Base-by-base conservation (phyloP, 2,888 invertebrate species). In the Notodonta dromedarius region DNA sequence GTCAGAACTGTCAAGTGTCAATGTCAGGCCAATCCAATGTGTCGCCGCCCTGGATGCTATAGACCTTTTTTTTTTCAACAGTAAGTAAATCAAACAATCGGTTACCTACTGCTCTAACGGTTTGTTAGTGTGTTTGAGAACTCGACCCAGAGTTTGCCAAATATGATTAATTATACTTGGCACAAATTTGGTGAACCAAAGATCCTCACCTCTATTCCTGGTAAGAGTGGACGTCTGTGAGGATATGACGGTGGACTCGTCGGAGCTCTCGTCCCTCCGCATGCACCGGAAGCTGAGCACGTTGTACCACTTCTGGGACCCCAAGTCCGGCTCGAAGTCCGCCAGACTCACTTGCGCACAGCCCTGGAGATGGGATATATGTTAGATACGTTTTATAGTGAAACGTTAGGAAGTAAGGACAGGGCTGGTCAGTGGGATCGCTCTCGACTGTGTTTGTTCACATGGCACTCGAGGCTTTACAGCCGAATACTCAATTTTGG, bases 151-250 rank as follows among this genome's bases (percentile, higher is more conserved):
- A 5, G 35, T 4, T 35, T 35, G 35, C 5, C 4, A 35, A 7
- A 35, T 3, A 35, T 7, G 5, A 7, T 35, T 35, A 6, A 42
- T 42, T 9, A 11, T 0, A 42, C 42, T 11, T 42, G 9, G 1
- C 9, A 11, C 42, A 42, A 12, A 42, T 42, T 11, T 9, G 12
- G 12, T 8, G 9, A 11, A 42, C 9, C 1, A 24, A 24, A 42
- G 13, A 46, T 55, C 71, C 84, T 92, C 80, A 88, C 94, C 96
- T 94, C 97, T 97, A 90, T 98, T 98, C 79, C 99, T 95, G 16
- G 99, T 99, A 39, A 99, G 94, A 0, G 99, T 99, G 2, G 98
- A 99, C 0, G 99, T 98, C 88, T 99, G 98, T 12, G 98, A 99
- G 4, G 98, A 98, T 74, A 99, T 98, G 70, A 99, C 98, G 0